Conservation (phyloP, 2,888 invertebrate genomes). For the Drosophila diplacantha region DNA sequence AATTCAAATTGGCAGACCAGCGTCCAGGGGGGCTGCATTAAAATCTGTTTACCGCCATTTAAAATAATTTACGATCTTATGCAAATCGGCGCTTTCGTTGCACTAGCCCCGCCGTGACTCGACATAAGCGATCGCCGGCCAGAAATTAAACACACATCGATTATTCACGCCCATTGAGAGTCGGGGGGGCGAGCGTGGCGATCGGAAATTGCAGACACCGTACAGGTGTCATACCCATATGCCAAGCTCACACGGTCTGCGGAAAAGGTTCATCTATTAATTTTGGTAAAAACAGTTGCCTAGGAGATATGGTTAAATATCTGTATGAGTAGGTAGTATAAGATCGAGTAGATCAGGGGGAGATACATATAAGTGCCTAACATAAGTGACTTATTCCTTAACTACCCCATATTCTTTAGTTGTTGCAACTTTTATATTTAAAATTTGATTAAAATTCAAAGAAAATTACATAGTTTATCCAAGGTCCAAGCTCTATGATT, state of each 20-base stretch:
- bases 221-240: constrained; percentile 22
- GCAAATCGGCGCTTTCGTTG: constrained; percentile 45
- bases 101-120: constrained; percentile 38
- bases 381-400: no score
- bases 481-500: neutral
- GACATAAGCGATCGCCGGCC: constrained; percentile 40
- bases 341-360: no score
- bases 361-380: no score
- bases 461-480: no score
- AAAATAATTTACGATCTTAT: constrained; percentile 62
- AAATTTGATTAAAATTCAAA: neutral
- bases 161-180: constrained; percentile 47
- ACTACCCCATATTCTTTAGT: neutral
- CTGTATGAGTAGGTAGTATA: neutral
- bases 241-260: constrained; percentile 5
- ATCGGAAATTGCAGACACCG: constrained; percentile 10
- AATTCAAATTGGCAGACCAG: constrained; percentile 49
- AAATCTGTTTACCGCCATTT: constrained; percentile 52
- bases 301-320: neutral
- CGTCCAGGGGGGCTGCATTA: constrained; percentile 27
- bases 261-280: neutral
- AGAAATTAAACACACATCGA: constrained; percentile 42
- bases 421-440: neutral
- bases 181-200: constrained; percentile 1
- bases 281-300: neutral